Evolutionary conservation across 2,113 vertebrate species (phyloP), one percentile per base, ranked within the genome.

Genomic region (Pluvialis apricaria): DNA sequence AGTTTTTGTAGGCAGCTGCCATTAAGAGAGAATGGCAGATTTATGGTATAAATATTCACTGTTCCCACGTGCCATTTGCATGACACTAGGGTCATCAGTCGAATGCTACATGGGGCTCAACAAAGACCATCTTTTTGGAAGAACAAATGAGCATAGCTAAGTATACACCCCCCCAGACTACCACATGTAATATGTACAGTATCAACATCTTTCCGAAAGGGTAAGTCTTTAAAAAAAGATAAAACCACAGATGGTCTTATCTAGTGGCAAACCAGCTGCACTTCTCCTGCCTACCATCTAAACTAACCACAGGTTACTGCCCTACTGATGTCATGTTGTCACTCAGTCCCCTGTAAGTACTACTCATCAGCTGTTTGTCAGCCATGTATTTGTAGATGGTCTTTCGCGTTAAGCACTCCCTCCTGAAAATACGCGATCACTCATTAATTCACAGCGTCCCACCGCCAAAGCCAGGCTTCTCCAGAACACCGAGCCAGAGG

Each of bases 391-490:
- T 71, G 65, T 16, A 69, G 38, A 31, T 25, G 25, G 54, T 13
- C 15, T 81, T 58, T 18, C 0, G 0, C 7, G 11, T 44, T 25
- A 38, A 80, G 71, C 60, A 31, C 10, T 52, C n/a, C 21, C 60
- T 42, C 31, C 64, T 40, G 15, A 64, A 77, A 88, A 49, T 3
- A 22, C 0, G 3, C 0, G 0, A 24, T 22, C 29, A 7, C 22
- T 45, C 44, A 1, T 26, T 82, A 55, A 54, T 28, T 79, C 62
- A 54, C 24, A n/a, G 47, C n/a, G 70, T 36, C 68, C 42, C 58
- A 60, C 22, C 4, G 14, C 51, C 16, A 49, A 26, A 79, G 62
- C 40, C 28, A 5, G 38, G 52, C n/a, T 71, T 45, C 55, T 66
- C 65, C 66, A 55, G 16, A 54, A 44, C 36, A 38, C 9, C 0